Percentiles rank a stretch among this genome's conserved stretches.
phyloP scores from a whole-genome alignment of 2,797 vertebrate genomes.

The Macrochelys suwanniensis region DNA sequence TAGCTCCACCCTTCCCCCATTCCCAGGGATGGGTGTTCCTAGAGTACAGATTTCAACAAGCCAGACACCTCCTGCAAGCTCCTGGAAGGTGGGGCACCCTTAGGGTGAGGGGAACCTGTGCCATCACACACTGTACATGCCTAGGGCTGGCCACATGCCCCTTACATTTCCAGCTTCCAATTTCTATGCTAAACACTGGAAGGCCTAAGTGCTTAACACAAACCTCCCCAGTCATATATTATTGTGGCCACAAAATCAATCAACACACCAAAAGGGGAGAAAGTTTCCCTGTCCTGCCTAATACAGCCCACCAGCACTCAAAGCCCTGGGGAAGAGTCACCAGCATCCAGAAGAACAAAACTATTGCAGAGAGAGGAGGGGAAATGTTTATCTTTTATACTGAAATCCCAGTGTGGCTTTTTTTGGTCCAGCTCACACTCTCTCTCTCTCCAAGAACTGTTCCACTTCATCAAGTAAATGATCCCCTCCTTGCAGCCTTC shows the following conservation, averaged over 20 bases:
- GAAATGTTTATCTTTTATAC: not conserved
- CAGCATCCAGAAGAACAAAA: accelerated
- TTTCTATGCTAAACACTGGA: not conserved
- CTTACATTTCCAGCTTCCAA: not conserved
- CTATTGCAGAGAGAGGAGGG: not conserved
- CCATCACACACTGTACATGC: not conserved
- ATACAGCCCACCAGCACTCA: accelerated
- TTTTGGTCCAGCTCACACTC: not conserved
- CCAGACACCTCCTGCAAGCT: not conserved
- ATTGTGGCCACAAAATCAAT: not conserved
- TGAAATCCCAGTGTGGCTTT: not conserved
- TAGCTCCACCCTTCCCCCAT: not conserved
- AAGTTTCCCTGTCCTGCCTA: not conserved
- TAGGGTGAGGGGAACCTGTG: not conserved
- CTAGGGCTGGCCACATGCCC: accelerated
- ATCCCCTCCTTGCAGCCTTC: accelerated
- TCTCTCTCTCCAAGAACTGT: not conserved
- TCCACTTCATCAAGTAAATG: accelerated
- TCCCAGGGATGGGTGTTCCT: not conserved
- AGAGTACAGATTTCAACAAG: not conserved
- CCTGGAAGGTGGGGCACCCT: accelerated
- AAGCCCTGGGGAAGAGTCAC: accelerated
- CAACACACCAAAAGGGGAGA: not conserved
- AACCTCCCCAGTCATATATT: not conserved
- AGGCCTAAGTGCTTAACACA: not conserved